Evolutionary conservation across 2,888 invertebrate genomes (phyloP), one percentile per base, ranked within the genome.

Genomic region (Acronicta psi): DNA sequence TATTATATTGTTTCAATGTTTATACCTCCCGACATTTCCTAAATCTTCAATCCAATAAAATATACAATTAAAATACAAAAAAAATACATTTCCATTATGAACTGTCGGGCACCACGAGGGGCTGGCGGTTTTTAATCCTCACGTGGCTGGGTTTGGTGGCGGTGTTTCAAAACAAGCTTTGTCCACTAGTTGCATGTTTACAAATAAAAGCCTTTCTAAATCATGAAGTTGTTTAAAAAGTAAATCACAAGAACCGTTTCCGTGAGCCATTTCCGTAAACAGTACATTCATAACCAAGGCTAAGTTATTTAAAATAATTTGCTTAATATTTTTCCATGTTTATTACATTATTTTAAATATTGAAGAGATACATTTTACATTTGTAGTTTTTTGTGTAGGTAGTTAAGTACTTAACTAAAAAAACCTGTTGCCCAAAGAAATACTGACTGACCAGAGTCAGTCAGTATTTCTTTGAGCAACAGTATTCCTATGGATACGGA

Each of bases 141-240:
- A 88, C 86, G 88, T 88, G 86, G 80, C 81, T 44, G 54, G 65
- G 69, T 60, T 72, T 58, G 65, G 64, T 75, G 75, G 59, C 69
- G 59, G 70, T 70, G 81, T 85, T 89, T 87, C 80, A 84, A 90
- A 91, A 91, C 90, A 90, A 69, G 78, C 85, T 87, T 88, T 88
- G 84, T 88, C 83, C 79, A 83, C 78, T 75, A 73, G 71, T 73
- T 67, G 59, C 71, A 68, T 86, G 85, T 91, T 92, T 91, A 89
- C 87, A 87, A 92, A 90, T 83, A 89, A 84, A 79, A 69, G 65
- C 64, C 55, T 70, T 59, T 59, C 46, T 31, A 53, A 63, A 75
- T 69, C 74, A 74, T 62, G 70, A 68, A 77, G 60, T 77, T 80
- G 80, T 80, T 81, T 80, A 72, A 76, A 77, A 86, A 81, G 58